These are phyloP conservation scores for Aptenodytes patagonicus DNA, from an alignment of 2,113 vertebrate genomes.

Conservation along the genomic window DNA sequence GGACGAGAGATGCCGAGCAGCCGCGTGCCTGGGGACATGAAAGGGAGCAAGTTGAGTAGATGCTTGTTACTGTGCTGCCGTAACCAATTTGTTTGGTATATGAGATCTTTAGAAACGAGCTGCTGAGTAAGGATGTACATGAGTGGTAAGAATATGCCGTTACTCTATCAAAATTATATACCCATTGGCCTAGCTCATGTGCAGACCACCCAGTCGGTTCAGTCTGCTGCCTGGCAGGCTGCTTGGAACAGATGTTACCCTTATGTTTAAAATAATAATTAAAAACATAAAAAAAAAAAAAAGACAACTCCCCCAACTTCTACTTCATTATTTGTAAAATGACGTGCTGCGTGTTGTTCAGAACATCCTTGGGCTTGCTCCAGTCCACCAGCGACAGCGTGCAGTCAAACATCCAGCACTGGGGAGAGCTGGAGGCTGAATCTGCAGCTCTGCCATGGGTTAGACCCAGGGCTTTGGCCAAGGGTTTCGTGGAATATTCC, in stretches of 20 bases:
- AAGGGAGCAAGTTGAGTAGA: neutral
- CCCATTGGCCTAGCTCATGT: neutral
- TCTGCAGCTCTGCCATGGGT: fast-evolving
- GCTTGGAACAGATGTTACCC: neutral
- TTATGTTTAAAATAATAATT: neutral
- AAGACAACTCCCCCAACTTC: neutral
- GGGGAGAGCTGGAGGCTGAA: neutral
- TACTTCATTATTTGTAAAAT: neutral
- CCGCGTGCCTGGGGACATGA: neutral
- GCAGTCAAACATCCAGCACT: neutral
- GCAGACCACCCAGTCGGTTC: neutral
- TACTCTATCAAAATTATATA: neutral
- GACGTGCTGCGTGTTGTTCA: fast-evolving
- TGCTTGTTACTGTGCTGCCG: neutral
- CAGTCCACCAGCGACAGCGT: neutral
- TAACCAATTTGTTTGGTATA: neutral
- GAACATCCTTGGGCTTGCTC: neutral
- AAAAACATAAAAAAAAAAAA: neutral
- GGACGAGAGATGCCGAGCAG: neutral
- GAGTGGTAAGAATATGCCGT: neutral
- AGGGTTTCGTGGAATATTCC: neutral
- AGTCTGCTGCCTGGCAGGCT: neutral
- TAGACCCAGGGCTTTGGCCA: neutral
- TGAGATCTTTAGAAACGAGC: neutral
- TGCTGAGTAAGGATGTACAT: neutral